A percentile compares a stretch with the other conserved stretches of the same genome.
Conservation (phyloP, 2,888 invertebrate species). For the Tiliacea citrago region DNA sequence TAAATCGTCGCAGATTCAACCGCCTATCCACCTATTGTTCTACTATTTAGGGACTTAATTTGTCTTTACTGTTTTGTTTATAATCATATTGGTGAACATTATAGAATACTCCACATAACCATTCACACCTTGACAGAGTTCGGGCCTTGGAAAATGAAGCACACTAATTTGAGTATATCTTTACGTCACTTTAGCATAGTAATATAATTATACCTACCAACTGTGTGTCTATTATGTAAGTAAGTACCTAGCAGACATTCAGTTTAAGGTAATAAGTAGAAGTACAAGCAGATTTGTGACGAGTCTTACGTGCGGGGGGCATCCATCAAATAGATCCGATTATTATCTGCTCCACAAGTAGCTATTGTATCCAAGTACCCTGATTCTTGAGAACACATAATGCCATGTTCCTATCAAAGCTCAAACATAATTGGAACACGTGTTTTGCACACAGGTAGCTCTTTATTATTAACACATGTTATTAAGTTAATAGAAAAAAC, state of each 20-base stretch:
- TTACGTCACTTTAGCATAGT: background rate
- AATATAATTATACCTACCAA: background rate
- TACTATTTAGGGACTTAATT: background rate
- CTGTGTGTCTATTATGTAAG: background rate
- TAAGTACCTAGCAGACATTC: background rate
- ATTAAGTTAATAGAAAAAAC: background rate
- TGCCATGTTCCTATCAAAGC: background rate
- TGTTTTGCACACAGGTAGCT: background rate
- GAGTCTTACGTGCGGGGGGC: background rate
- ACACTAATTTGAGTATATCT: background rate
- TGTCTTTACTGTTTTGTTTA: background rate
- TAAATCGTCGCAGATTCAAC: too few species aligned
- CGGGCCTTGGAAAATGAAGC: background rate
- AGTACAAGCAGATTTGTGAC: slow-evolving; percentile 1
- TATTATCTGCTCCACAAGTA: slow-evolving; percentile 22
- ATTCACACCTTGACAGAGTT: too few species aligned
- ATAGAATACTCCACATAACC: background rate
- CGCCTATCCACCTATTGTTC: background rate
- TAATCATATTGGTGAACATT: background rate
- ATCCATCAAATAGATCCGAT: slow-evolving; percentile 29
- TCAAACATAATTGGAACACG: background rate
- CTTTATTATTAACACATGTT: background rate
- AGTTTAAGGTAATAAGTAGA: slow-evolving; percentile 5
- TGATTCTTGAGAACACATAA: background rate
- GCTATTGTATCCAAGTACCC: background rate